Percentiles rank a stretch among this genome's conserved stretches.
phyloP scores from a whole-genome alignment of 2,888 invertebrate species.

The Sympetrum striolatum region DNA sequence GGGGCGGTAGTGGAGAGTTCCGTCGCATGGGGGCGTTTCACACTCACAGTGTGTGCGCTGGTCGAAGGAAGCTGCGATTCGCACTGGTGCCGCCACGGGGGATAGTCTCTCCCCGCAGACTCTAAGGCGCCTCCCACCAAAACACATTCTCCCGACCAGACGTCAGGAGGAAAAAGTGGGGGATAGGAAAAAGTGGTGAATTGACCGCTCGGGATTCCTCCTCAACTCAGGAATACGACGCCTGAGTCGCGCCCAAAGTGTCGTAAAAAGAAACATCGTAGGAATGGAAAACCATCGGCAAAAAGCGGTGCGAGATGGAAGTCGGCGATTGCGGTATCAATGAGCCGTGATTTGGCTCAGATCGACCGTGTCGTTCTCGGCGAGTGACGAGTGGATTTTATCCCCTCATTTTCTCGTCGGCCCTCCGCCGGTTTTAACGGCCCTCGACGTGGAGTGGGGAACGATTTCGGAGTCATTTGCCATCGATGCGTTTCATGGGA shows the following conservation, averaged over 20 bases:
- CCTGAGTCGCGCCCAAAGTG: too few species aligned
- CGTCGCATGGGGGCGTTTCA: constrained; percentile 23
- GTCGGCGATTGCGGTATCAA: too few species aligned
- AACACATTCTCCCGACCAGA: neutral
- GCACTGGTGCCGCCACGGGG: neutral
- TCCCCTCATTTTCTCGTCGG: neutral
- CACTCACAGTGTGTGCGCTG: neutral
- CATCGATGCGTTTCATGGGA: too few species aligned
- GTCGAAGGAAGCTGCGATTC: neutral
- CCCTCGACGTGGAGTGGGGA: neutral
- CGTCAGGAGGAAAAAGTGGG: neutral
- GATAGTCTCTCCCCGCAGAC: neutral
- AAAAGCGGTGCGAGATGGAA: too few species aligned
- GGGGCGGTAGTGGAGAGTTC: constrained; percentile 4
- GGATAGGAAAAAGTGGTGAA: neutral
- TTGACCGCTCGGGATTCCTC: neutral
- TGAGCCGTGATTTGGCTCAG: too few species aligned
- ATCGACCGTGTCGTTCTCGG: too few species aligned
- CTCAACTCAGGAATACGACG: too few species aligned
- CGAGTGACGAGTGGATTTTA: neutral
- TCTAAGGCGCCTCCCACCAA: neutral
- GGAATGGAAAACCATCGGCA: too few species aligned
- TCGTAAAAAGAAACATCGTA: too few species aligned
- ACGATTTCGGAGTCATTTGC: neutral
- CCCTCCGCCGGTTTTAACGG: neutral